A percentile compares a stretch with the other conserved stretches of the same genome.
Conservation (phyloP, 2,797 vertebrate genomes). For the Sylvia borin region DNA sequence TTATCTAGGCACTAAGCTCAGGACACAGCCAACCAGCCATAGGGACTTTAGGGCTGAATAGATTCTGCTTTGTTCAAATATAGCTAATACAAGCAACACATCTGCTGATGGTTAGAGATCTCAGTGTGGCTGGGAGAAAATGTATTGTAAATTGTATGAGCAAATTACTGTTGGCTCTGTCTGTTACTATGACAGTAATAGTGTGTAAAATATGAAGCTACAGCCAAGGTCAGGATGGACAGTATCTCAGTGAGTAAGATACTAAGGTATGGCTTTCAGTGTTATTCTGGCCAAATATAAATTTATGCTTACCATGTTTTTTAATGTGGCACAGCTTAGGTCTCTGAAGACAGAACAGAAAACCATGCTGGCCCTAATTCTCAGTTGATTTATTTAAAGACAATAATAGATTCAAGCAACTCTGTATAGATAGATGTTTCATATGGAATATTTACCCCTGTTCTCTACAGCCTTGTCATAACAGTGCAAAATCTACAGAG, state of each 20-base stretch:
- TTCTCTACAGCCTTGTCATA: conserved; percentile 12
- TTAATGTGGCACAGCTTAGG: neutral
- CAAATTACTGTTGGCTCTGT: conserved; percentile 69
- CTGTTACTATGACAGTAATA: conserved; percentile 62
- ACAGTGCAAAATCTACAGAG: conserved; percentile 22
- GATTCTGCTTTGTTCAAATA: conserved; percentile 70
- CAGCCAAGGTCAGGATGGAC: conserved; percentile 58
- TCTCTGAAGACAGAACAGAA: conserved; percentile 26
- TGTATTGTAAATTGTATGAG: conserved; percentile 70
- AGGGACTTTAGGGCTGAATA: conserved; percentile 44
- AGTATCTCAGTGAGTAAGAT: conserved; percentile 19
- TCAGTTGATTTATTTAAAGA: conserved; percentile 33
- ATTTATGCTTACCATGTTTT: conserved; percentile 14
- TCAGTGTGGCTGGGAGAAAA: conserved; percentile 70
- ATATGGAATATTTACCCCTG: neutral
- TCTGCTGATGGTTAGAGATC: conserved; percentile 76
- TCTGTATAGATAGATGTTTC: neutral
- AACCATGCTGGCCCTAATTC: neutral
- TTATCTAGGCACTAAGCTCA: conserved; percentile 31
- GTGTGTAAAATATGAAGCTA: conserved; percentile 58
- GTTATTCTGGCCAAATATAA: neutral
- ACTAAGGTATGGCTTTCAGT: neutral
- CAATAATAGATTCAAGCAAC: conserved; percentile 22
- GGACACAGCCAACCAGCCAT: conserved; percentile 52
- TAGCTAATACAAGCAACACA: conserved; percentile 69